Evolutionary conservation across 2,113 vertebrate genomes (phyloP), one percentile per base, ranked within the genome.

Genomic region (Cygnus buccinator): DNA sequence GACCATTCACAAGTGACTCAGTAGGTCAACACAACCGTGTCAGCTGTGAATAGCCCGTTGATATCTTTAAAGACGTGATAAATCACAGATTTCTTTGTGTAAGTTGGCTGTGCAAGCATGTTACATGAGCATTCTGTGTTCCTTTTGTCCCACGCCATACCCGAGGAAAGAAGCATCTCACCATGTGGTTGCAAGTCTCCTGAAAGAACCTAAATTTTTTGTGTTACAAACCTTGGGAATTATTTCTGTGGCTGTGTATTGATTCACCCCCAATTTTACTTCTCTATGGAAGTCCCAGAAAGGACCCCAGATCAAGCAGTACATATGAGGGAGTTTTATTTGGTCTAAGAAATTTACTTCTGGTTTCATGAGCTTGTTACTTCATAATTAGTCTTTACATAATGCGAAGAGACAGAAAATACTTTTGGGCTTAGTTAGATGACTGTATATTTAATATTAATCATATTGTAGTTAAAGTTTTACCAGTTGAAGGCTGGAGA

Each of bases 371-470:
- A 75, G 67, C 33, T 13, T 72, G 22, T 91, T 43, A 5, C 55
- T 92, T 94, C 61, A 17, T 93, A 58, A 88, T 80, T 76, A 65
- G 26, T 86, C 63, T 92, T 94, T 70, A 83, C 50, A 59, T 87
- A 95, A 93, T 89, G 59, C 8, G 62, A 77, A 50, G 37, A 84
- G 72, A 74, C 66, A 44, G 26, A 87, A 89, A 57, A 78, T 92
- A 76, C 44, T 87, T 89, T 17, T 10, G 31, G 44, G 62, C 72
- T 84, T 92, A 78, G 50, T 90, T 77, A 94, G 70, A 89, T 76
- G 54, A 58, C 58, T 94, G 43, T 65, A 35, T 97, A 87, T 90
- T 87, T 92, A 68, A 78, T 94, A 94, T 89, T 89, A 76, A 94
- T 94, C 52, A 84, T 67, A 89, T 75, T 65, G 41, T 20, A 77